A percentile compares a stretch with the other conserved stretches of the same genome.
phyloP scores from a whole-genome alignment of 2,888 invertebrate genomes.

The Lobophora halterata region DNA sequence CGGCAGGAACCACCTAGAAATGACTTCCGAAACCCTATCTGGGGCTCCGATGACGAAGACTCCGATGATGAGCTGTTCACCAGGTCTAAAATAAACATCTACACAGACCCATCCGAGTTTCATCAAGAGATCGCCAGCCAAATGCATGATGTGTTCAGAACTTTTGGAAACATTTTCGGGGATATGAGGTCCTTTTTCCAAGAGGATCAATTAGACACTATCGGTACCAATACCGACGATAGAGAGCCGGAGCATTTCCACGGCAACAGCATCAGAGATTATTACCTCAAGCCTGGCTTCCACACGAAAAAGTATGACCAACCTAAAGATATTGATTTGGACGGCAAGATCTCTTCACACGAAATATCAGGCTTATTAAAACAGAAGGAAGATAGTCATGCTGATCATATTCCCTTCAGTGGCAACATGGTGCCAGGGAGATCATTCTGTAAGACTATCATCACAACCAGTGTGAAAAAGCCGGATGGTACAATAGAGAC shows the following conservation, averaged over 20 bases:
- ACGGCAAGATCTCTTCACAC: constrained; percentile 67
- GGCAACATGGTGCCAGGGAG: constrained; percentile 56
- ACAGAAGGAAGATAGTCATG: constrained; percentile 46
- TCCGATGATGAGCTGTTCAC: constrained; percentile 67
- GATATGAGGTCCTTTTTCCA: constrained; percentile 58
- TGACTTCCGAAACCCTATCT: constrained; percentile 74
- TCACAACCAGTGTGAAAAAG: constrained; percentile 68
- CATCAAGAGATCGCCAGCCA: constrained; percentile 59
- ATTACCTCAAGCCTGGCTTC: constrained; percentile 70
- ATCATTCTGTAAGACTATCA: constrained; percentile 67
- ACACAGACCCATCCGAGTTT: constrained; percentile 44
- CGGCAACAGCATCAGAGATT: constrained; percentile 58
- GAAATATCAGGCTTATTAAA: constrained; percentile 68
- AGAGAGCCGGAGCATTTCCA: constrained; percentile 42
- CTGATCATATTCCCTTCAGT: constrained; percentile 43
- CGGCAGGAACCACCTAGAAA: constrained; percentile 57
- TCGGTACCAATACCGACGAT: constrained; percentile 16
- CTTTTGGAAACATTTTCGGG: constrained; percentile 61
- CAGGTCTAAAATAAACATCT: constrained; percentile 46
- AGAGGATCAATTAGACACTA: constrained; percentile 35
- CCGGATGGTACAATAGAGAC: constrained; percentile 69
- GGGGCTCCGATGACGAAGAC: constrained; percentile 72
- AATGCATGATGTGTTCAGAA: constrained; percentile 63
- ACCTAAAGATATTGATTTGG: constrained; percentile 59
- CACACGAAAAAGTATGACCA: constrained; percentile 45